Evolutionary conservation across 2,113 vertebrate species (phyloP).

Genomic region (Thunnus maccoyii): DNA sequence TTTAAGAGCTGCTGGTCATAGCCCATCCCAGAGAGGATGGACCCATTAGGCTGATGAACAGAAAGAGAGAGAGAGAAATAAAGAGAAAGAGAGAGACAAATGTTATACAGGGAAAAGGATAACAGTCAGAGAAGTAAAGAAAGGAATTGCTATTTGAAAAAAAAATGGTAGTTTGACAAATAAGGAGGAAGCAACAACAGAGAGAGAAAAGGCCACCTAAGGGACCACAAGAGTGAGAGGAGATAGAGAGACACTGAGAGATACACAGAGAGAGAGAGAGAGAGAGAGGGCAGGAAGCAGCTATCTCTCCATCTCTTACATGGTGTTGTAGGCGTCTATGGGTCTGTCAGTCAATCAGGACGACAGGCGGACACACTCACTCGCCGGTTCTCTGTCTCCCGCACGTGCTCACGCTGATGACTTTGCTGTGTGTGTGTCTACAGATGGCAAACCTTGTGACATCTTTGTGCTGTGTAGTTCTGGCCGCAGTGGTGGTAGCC

Average conservation of each 20-base stretch:
- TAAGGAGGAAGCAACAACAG: slow-evolving; percentile 8
- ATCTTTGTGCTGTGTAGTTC: slow-evolving; percentile 92
- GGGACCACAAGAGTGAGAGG: slow-evolving; percentile 38
- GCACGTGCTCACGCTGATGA: slow-evolving; percentile 62
- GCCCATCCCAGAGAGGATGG: slow-evolving; percentile 80
- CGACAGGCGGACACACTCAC: slow-evolving; percentile 56
- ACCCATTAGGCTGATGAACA: slow-evolving; percentile 79
- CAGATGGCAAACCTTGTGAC: slow-evolving; percentile 97
- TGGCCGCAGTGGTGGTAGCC: slow-evolving; percentile 91
- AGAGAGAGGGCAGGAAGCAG: slow-evolving; percentile 63
- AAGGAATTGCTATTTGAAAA: slow-evolving; percentile 16
- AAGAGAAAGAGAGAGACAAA: slow-evolving; percentile 20
- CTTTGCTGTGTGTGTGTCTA: slow-evolving; percentile 80
- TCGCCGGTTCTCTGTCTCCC: slow-evolving; percentile 47
- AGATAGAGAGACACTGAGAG: slow-evolving; percentile 36
- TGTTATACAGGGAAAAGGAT: slow-evolving; percentile 34
- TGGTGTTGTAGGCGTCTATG: slow-evolving; percentile 70
- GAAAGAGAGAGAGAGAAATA: slow-evolving; percentile 32
- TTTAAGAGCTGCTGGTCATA: slow-evolving; percentile 76
- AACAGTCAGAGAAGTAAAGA: slow-evolving; percentile 37
- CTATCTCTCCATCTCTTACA: slow-evolving; percentile 69
- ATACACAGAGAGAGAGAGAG: slow-evolving; percentile 26
- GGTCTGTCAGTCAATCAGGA: slow-evolving; percentile 71
- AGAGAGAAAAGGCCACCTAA: slow-evolving; percentile 20
- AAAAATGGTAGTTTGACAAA: slow-evolving; percentile 20